Evolutionary conservation across 2,888 invertebrate species (phyloP).

Genomic region (Zygogramma bicolorata): DNA sequence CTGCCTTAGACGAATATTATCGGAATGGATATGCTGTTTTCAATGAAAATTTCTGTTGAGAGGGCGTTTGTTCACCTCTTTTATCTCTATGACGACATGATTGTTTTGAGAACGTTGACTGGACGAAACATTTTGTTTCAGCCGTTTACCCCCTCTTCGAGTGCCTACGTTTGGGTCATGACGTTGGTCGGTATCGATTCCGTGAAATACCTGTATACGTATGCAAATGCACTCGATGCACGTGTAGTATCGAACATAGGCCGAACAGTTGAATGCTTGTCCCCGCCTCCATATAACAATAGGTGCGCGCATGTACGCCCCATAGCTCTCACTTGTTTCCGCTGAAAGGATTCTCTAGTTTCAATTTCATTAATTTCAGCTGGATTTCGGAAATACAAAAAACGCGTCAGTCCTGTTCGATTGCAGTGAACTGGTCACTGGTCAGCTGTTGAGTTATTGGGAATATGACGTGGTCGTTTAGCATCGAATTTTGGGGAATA

Average conservation of each 20-base stretch:
- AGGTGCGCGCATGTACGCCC: conserved; percentile 9
- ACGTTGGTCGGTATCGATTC: not conserved
- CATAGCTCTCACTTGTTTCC: conserved; percentile 5
- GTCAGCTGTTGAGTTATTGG: not conserved
- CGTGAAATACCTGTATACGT: not conserved
- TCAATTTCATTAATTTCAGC: not conserved
- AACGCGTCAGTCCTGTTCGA: not conserved
- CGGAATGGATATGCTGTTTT: too few species aligned
- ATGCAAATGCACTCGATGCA: not conserved
- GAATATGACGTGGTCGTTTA: not conserved
- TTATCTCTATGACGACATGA: too few species aligned
- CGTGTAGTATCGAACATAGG: conserved; percentile 1
- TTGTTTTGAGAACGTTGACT: too few species aligned
- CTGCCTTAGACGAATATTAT: too few species aligned
- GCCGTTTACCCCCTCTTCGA: too few species aligned
- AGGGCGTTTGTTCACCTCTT: too few species aligned
- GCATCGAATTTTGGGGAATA: too few species aligned
- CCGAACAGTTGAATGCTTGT: not conserved
- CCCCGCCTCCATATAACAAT: not conserved
- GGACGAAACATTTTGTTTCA: too few species aligned
- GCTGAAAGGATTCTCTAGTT: not conserved
- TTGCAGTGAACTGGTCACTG: not conserved
- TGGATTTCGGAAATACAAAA: not conserved
- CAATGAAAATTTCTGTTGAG: too few species aligned
- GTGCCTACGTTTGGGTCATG: not conserved